Evolutionary conservation across 2,888 invertebrate genomes (phyloP), one percentile per base, ranked within the genome.

Genomic region (Romanomermis culicivorax): DNA sequence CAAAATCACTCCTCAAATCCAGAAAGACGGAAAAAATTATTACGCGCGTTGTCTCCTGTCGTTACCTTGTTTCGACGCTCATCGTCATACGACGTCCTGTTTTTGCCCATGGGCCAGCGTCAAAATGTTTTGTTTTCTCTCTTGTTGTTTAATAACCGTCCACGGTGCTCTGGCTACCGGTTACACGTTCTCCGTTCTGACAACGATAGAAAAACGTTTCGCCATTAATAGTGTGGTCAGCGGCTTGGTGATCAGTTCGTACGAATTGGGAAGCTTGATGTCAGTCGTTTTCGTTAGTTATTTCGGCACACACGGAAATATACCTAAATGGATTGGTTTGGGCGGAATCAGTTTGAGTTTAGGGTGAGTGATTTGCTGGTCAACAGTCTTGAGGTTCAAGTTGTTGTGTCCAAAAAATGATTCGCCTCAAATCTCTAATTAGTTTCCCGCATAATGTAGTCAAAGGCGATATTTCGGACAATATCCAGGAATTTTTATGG

Each of bases 211-310:
- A 75, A 88, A 88, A 72, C 80, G 89, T 49, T 77, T 75, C 60
- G 87, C 89, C 72, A 86, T 89, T 68, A 87, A 87, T 58, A 47
- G 47, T 24, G 24, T 14, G 1, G 51, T 50, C 20, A 3, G 47
- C 29, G 57, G 57, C 25, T 45, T 57, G 11, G 43, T 58, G 2
- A 29, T 58, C 17, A 69, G 70, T 4, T 67, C 67, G 17, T 69
- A 69, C 51, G 71, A 71, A 58, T 63, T 70, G 48, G 89, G 89
- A 66, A 88, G 88, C 73, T 84, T 89, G 63, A 83, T 87, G 68
- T 86, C 89, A 42, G 88, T 89, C 65, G 85, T 91, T 69, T 88
- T 89, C 72, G 88, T 91, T 64, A 86, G 86, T 68, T 91, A 89
- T 71, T 79, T 89, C 66, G 89, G 89, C 61, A 85, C 86, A 65